Evolutionary conservation across 2,797 vertebrate species (phyloP).

Genomic region (Iguana delicatissima): DNA sequence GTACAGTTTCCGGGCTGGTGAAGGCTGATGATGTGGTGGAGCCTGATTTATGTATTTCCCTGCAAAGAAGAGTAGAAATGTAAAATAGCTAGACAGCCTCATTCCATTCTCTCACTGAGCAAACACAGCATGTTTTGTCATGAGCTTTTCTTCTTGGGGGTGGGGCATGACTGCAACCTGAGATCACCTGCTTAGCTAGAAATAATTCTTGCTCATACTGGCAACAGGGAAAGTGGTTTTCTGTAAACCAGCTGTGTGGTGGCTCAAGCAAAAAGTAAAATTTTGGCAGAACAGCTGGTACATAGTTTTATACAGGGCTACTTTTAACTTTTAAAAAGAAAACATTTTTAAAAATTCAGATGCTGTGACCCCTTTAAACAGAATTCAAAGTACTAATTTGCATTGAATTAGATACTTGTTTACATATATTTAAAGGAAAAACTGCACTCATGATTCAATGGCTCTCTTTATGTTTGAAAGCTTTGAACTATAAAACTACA

Average conservation of each 20-base stretch:
- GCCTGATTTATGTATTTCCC: background rate
- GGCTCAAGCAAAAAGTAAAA: background rate
- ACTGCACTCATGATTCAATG: too few species aligned
- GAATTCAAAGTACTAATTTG: background rate
- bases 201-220: background rate
- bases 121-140: background rate
- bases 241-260: background rate
- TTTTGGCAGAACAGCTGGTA: background rate
- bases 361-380: background rate
- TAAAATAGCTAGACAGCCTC: background rate
- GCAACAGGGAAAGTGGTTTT: background rate
- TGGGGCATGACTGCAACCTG: background rate
- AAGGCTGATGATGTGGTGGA: background rate
- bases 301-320: background rate
- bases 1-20: background rate
- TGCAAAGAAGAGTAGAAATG: background rate
- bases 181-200: background rate
- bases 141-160: background rate
- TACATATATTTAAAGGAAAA: background rate
- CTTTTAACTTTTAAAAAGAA: background rate
- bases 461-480: background rate
- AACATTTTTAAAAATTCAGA: background rate
- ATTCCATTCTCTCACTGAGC: background rate
- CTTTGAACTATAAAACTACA: background rate
- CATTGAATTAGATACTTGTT: background rate